Evolutionary conservation across 1,140 invertebrate genomes (phyloP).

Genomic region (Cydia amplana): DNA sequence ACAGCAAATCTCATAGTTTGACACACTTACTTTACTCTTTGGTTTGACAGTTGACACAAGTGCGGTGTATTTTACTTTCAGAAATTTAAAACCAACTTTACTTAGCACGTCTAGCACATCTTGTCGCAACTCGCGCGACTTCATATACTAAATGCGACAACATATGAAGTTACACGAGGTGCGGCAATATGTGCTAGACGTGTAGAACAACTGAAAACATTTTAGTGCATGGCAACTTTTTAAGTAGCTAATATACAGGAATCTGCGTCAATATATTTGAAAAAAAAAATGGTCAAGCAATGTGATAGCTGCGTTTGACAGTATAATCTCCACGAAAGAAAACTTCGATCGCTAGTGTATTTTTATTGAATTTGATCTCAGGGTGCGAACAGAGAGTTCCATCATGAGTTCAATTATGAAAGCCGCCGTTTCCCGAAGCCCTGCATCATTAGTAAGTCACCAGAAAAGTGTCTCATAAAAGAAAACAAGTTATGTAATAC

Average conservation of each 20-base stretch:
- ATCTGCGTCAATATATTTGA: not conserved
- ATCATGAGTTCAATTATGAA: constrained; percentile 78
- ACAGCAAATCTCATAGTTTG: not conserved
- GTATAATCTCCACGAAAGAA: constrained; percentile 33
- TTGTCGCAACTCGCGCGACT: too few species aligned
- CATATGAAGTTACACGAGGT: too few species aligned
- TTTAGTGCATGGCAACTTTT: not conserved
- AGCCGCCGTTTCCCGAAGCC: constrained; percentile 65
- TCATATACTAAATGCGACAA: too few species aligned
- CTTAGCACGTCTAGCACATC: too few species aligned
- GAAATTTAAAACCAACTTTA: too few species aligned
- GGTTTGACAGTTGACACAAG: not conserved
- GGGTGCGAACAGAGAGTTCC: constrained; percentile 77
- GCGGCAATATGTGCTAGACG: too few species aligned
- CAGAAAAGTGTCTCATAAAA: constrained; percentile 44
- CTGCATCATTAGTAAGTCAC: constrained; percentile 64
- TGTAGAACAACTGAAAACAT: not conserved
- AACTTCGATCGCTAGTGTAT: constrained; percentile 20
- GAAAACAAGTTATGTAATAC: constrained; percentile 71
- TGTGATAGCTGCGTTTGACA: constrained; percentile 29
- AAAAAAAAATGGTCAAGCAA: constrained; percentile 4
- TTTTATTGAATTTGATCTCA: constrained; percentile 44
- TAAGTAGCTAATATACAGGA: not conserved
- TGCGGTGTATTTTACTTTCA: not conserved
- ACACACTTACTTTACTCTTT: too few species aligned